These are phyloP conservation scores for Trissolcus japonicus DNA, from an alignment of 2,888 invertebrate genomes.

Conservation along the genomic window DNA sequence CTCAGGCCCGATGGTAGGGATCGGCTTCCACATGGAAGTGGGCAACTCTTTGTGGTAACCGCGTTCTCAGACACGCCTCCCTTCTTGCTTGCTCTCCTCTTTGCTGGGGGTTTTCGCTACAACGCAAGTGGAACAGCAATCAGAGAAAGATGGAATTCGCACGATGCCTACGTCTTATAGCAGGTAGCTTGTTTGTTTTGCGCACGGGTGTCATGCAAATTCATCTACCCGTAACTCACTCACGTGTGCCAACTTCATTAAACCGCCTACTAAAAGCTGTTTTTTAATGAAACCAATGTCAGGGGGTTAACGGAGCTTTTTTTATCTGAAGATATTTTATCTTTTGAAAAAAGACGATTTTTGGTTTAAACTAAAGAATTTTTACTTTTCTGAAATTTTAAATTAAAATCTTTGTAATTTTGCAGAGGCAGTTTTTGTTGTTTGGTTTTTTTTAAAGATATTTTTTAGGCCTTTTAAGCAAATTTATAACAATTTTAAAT, in stretches of 20 bases:
- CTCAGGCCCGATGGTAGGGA: constrained; percentile 62
- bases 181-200: constrained; percentile 55
- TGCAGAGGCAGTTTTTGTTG: too few species aligned
- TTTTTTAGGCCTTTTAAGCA: too few species aligned
- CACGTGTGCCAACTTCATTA: constrained; percentile 14
- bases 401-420: too few species aligned
- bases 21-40: constrained; percentile 64
- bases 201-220: constrained; percentile 43
- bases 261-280: neutral
- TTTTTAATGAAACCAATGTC: neutral
- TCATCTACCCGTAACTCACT: constrained; percentile 34
- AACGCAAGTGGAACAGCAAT: constrained; percentile 36
- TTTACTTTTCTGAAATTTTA: too few species aligned
- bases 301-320: too few species aligned
- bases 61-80: constrained; percentile 71
- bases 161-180: constrained; percentile 28
- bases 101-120: constrained; percentile 65
- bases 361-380: too few species aligned
- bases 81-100: neutral
- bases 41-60: constrained; percentile 72
- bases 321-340: too few species aligned
- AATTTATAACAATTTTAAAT: neutral
- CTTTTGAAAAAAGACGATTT: too few species aligned
- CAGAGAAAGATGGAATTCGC: constrained; percentile 42
- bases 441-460: too few species aligned